A percentile compares a stretch with the other conserved stretches of the same genome.
phyloP scores from a whole-genome alignment of 2,113 vertebrate genomes.

The Irena cyanogastra region DNA sequence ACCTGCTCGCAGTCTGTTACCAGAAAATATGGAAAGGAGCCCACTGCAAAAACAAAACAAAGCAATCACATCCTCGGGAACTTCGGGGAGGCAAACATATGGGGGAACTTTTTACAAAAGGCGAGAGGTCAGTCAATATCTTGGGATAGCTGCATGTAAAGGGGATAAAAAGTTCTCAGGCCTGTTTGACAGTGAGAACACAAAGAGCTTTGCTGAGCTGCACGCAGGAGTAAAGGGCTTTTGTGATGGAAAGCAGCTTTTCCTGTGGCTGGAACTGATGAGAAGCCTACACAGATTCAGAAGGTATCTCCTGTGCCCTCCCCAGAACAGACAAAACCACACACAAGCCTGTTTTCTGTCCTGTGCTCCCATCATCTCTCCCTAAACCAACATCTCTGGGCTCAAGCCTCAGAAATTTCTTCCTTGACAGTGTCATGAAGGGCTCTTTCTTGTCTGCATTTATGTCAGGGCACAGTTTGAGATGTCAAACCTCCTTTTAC shows the following conservation, averaged over 20 bases:
- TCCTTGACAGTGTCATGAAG: neutral
- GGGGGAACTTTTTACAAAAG: neutral
- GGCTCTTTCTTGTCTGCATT: neutral
- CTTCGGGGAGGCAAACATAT: conserved; percentile 11
- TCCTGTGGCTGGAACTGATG: neutral
- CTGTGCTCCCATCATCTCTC: neutral
- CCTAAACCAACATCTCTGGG: neutral
- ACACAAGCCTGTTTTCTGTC: neutral
- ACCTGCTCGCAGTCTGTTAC: neutral
- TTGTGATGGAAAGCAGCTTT: neutral
- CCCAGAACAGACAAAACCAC: neutral
- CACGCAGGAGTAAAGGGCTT: neutral
- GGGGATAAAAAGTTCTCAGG: neutral
- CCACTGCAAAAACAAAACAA: conserved; percentile 20
- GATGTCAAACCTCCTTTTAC: neutral
- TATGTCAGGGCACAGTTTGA: neutral
- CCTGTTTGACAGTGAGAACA: neutral
- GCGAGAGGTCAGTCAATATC: conserved; percentile 1
- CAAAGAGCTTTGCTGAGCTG: neutral
- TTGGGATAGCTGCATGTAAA: neutral
- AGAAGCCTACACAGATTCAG: neutral
- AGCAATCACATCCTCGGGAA: conserved; percentile 43
- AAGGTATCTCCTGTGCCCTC: neutral
- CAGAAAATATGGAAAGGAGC: conserved; percentile 22
- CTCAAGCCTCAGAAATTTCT: neutral